Conservation (phyloP, 2,888 invertebrate genomes). For the Ophioninae sp. region DNA sequence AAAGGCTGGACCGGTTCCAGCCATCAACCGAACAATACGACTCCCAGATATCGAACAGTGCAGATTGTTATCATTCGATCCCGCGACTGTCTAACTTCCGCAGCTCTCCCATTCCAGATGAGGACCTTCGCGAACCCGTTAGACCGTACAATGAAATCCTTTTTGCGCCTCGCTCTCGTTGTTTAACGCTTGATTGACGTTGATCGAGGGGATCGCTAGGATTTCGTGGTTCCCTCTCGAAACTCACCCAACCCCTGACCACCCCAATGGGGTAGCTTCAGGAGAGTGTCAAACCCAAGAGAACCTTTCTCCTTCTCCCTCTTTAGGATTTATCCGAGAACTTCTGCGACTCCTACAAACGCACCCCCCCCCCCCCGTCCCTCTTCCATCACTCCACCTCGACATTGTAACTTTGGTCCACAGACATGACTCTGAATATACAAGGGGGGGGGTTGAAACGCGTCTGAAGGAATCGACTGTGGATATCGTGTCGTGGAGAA, state of each 20-base stretch:
- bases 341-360: background rate
- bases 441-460: slow-evolving; percentile 54
- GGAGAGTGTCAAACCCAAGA: slow-evolving; percentile 44
- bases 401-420: background rate
- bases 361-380: background rate
- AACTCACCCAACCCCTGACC: slow-evolving; percentile 37
- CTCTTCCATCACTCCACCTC: background rate
- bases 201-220: slow-evolving; percentile 72
- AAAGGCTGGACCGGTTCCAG: background rate
- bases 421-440: slow-evolving; percentile 28
- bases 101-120: slow-evolving; percentile 51
- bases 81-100: slow-evolving; percentile 44
- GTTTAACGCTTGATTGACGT: slow-evolving; percentile 80
- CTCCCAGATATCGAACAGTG: slow-evolving; percentile 5
- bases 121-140: slow-evolving; percentile 9
- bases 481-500: slow-evolving; percentile 35
- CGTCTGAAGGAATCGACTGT: slow-evolving; percentile 31
- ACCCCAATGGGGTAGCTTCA: slow-evolving; percentile 56
- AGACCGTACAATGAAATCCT: slow-evolving; percentile 68
- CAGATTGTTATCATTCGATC: slow-evolving; percentile 40
- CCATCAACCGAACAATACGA: background rate
- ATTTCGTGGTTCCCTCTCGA: slow-evolving; percentile 56
- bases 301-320: slow-evolving; percentile 33
- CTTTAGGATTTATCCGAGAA: slow-evolving; percentile 55
- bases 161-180: slow-evolving; percentile 73